Evolutionary conservation across 2,888 invertebrate species (phyloP), one percentile per base, ranked within the genome.

Genomic region (Brachylomia viminalis): DNA sequence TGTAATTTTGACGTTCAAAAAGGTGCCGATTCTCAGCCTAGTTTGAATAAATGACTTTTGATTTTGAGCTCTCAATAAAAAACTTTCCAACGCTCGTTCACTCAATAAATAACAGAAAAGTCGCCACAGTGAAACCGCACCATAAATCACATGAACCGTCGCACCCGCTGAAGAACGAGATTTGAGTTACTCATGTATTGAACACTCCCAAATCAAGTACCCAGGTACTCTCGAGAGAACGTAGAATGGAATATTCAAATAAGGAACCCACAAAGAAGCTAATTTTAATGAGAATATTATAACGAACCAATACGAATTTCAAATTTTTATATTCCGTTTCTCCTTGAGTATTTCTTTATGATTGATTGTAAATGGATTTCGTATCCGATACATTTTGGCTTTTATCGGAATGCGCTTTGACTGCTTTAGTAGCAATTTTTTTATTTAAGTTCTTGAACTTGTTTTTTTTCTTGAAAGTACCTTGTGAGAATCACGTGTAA

Each of bases 241-340:
- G 54, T 65, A 75, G 68, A 85, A 81, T 84, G 76, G 45, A 83
- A 82, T 85, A 89, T 88, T 88, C 88, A 85, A 89, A 86, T 83
- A 69, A 80, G 78, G 68, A 56, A 56, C 59, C 82, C 84, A 88
- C 89, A 87, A 88, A 87, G 86, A 81, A 81, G 82, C 83, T 87
- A 89, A 89, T 90, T 88, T 85, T 87, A 87, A 89, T 87, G 84
- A 85, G 83, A 87, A 89, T 84, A 81, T 86, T 86, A 86, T 76
- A 82, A 86, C 79, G 86, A 86, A 79, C 74, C 69, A 82, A 91
- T 89, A 68, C 27, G 88, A 90, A 88, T 86, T 90, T 89, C 87
- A 87, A 90, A 88, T 90, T 87, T 84, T 85, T 80, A 82, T 83
- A 77, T 80, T 77, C 81, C 69, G 69, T 80, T 78, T 84, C 72